Evolutionary conservation across 2,113 vertebrate genomes (phyloP), one percentile per base, ranked within the genome.

Genomic region (Tiliqua scincoides): DNA sequence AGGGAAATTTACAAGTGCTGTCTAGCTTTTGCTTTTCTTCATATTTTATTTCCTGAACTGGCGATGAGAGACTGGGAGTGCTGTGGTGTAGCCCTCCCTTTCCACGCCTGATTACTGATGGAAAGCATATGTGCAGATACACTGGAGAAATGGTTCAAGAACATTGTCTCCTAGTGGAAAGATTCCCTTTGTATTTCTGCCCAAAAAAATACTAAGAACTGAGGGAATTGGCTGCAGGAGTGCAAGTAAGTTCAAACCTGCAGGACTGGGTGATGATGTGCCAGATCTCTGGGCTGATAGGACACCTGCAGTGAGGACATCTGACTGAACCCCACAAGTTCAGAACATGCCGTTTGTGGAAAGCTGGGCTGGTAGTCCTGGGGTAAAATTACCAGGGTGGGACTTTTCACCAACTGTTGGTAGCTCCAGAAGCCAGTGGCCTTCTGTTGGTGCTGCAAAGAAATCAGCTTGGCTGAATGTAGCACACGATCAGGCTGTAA

Each of bases 81-180:
- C 65, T 87, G 32, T 83, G 0, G n/a, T 68, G 74, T 77, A 91
- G 82, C 52, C 74, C 68, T 25, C 18, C 79, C 48, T 70, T 82
- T 91, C 78, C 68, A 82, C 0, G 2, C 82, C 79, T 89, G 81
- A 2, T 11, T 15, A 2, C 59, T 92, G 86, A 92, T 93, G 73
- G 70, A 82, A 92, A 93, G 84, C 87, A 89, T 0, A 32, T 92
- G 91, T 89, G 75, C 75, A 83, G 92, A 78, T 35, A 84, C 73
- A 35, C 76, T 74, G 73, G 57, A 89, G 88, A 87, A 89, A 67
- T 32, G 65, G 87, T 85, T 88, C 73, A 85, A 85, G 90, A 91
- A 87, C 88, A 87, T 86, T 88, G 88, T 93, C 91, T 92, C 93
- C 91, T 88, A 90, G 35, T 25, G 79, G 67, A 92, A 89, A 77